These are phyloP conservation scores for Drosophila micromelanica DNA, from an alignment of 1,140 invertebrate species.

Conservation along the genomic window DNA sequence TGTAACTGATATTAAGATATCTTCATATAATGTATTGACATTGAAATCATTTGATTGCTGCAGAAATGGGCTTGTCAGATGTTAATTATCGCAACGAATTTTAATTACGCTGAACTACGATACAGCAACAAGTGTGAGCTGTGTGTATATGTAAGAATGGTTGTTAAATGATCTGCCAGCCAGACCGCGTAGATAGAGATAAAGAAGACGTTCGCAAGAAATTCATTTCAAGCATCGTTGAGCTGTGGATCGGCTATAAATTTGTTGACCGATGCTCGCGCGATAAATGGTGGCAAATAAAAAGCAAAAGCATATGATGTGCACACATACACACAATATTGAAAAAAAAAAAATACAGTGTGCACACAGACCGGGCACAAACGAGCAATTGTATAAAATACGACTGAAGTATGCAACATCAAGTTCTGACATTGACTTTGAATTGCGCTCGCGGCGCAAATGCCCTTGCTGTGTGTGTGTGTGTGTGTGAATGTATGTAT, in stretches of 20 bases:
- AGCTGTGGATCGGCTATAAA: constrained; percentile 60
- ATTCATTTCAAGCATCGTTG: constrained; percentile 75
- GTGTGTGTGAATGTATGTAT: not conserved
- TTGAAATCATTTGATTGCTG: constrained; percentile 66
- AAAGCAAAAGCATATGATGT: constrained; percentile 33
- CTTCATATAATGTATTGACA: constrained; percentile 45
- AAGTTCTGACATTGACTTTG: constrained; percentile 76
- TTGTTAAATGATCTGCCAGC: constrained; percentile 56
- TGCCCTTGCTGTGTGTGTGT: constrained; percentile 25
- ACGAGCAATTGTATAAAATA: constrained; percentile 42
- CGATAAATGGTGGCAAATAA: constrained; percentile 64
- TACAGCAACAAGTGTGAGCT: constrained; percentile 33
- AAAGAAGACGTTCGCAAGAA: constrained; percentile 49
- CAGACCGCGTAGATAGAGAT: constrained; percentile 43
- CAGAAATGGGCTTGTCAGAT: constrained; percentile 73
- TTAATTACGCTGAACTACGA: constrained; percentile 59
- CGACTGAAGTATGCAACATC: constrained; percentile 50
- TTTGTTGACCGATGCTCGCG: constrained; percentile 57
- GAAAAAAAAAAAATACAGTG: constrained; percentile 4
- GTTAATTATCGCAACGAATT: constrained; percentile 81
- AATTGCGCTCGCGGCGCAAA: constrained; percentile 47
- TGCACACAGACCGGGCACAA: constrained; percentile 39
- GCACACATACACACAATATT: constrained; percentile 1
- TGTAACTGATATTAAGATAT: constrained; percentile 16
- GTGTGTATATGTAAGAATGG: constrained; percentile 23